Base-by-base conservation (phyloP, 2,797 vertebrate genomes). In the Chloroceryle amazona region DNA sequence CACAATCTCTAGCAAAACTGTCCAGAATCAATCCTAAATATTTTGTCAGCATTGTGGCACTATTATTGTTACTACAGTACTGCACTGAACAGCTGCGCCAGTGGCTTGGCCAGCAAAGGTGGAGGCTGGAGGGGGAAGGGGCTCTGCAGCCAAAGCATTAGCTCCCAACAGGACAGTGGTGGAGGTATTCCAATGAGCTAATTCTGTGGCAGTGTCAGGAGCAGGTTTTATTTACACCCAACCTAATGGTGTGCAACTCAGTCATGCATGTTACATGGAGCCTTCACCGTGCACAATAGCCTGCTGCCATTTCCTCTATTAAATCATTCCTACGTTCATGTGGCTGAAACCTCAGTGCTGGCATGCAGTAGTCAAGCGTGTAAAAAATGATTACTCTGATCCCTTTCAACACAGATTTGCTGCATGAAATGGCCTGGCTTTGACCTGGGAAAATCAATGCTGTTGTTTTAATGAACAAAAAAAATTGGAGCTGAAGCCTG, bases 391-490 rank as follows among this genome's bases (percentile, higher is more conserved):
- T 94, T 94, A 96, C 86, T 96, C 90, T 90, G 95, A 81, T 94
- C 96, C 84, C 94, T 96, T 98, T 97, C 95, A 95, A 94, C 89
- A 73, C 28, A 87, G 82, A 94, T 97, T 94, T 96, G 95, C 91
- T 86, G 75, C 75, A 81, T 94, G 92, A 96, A 98, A 97, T 94
- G 93, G 94, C 95, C 94, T 91, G 49, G 79, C 90, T 95, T 93
- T 96, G 95, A 97, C 96, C 96, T 96, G 89, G 91, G 94, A 97
- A 96, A 97, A 96, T 94, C 96, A 97, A 91, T 96, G 86, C 94
- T 96, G 91, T 91, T 94, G 94, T 95, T 97, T 93, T 89, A 95
- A 95, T 93, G 96, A 97, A 94, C 72, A 55, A 54, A 52, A 55
- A 91, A 55, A 85, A 89, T 7, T 57, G 52, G 74, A 93, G 83